Base-by-base conservation (phyloP, 2,113 vertebrate genomes). In the Galemys pyrenaicus region DNA sequence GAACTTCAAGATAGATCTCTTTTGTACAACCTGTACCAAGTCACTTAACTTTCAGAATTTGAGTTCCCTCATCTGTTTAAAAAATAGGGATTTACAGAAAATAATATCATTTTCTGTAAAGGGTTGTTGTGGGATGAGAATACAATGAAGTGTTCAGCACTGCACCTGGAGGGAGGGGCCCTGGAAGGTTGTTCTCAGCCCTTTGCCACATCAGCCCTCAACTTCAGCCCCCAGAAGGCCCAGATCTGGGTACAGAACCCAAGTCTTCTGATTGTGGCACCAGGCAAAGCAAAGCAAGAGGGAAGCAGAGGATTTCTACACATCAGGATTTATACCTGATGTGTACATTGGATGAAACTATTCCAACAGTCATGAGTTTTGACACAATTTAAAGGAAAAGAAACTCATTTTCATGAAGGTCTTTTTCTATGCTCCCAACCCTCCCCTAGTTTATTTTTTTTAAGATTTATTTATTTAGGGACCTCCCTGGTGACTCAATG, bases 1-100 rank as follows among this genome's bases (percentile, higher is more conserved):
- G 28, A 19, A 60, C 70, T 83, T 89, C 79, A 80, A 41, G 89
- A 68, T 78, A 41, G 46, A 41, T 91, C 85, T 89, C 81, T 84
- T 58, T 71, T 90, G 35, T 64, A 26, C 79, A 89, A 44, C 13
- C 19, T 68, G 30, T 46, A 44, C 28, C 28, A 65, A 70, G 58
- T 77, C 26, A 22, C 64, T 68, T 84, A 81, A 83, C 37, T 89
- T 16, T 81, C 68, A 41, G 26, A 37, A 80, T 39, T 62, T 91
- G 41, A 32, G 13, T 65, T 62, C 39, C 70, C 20, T 58, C 15
- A 44, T 44, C 44, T 93, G 39, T 70, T 7, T 5, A 56, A 37
- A 44, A 56, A 89, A 35, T 13, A 39, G 9, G 5, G 35, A 60
- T n/a, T n/a, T n/a, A n/a, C n/a, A n/a, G n/a, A n/a, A n/a, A n/a